Percentiles rank a stretch among this genome's conserved stretches.
phyloP scores from a whole-genome alignment of 2,888 invertebrate genomes.

The Meghimatium bilineatum region DNA sequence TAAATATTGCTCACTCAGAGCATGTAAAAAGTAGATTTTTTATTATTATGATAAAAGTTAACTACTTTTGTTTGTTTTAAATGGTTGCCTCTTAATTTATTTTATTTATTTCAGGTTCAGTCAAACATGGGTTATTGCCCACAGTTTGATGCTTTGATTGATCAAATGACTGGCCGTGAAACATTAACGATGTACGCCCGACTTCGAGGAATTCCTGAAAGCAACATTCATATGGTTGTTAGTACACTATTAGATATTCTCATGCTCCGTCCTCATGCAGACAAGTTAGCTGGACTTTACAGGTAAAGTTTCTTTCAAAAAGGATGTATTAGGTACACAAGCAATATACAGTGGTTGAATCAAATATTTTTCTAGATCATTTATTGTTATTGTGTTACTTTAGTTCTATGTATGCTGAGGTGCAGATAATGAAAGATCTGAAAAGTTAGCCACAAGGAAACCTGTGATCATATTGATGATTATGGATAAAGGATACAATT shows the following conservation, averaged over 20 bases:
- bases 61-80: not conserved
- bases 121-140: conserved; percentile 92
- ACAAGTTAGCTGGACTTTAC: conserved; percentile 62
- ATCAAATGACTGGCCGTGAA: conserved; percentile 86
- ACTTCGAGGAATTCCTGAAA: conserved; percentile 79
- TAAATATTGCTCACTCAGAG: too few species aligned
- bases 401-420: too few species aligned
- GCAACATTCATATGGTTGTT: conserved; percentile 65
- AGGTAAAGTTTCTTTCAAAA: conserved; percentile 54
- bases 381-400: too few species aligned
- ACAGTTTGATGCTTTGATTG: conserved; percentile 89
- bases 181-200: conserved; percentile 85
- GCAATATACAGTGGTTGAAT: too few species aligned
- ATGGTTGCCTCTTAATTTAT: not conserved
- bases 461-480: too few species aligned
- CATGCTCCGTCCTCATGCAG: conserved; percentile 65
- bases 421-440: too few species aligned
- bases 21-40: too few species aligned
- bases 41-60: too few species aligned
- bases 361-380: too few species aligned
- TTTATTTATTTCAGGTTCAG: conserved; percentile 81
- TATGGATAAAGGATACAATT: too few species aligned
- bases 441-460: too few species aligned
- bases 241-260: conserved; percentile 61
- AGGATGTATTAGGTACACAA: too few species aligned